These are phyloP conservation scores for Cyanocitta stelleri DNA, from an alignment of 2,113 vertebrate species.

Conservation along the genomic window DNA sequence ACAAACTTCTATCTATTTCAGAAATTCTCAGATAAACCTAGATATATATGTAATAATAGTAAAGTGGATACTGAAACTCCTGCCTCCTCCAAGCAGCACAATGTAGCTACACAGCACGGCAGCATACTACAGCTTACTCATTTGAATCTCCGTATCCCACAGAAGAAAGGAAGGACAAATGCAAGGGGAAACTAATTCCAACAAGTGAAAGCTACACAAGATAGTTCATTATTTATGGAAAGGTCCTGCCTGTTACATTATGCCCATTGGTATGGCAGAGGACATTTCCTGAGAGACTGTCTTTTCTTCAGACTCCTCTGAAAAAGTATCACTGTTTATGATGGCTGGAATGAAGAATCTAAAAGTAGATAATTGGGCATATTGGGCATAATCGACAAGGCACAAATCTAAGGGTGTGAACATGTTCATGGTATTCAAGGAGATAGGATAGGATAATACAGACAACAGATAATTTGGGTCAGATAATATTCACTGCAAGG, in stretches of 20 bases:
- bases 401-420: neutral
- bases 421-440: neutral
- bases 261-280: neutral
- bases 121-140: neutral
- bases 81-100: neutral
- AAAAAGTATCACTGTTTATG: neutral
- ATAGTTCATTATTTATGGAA: neutral
- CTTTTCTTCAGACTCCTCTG: neutral
- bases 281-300: neutral
- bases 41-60: neutral
- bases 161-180: neutral
- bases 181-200: neutral
- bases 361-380: neutral
- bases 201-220: neutral
- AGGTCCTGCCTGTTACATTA: neutral
- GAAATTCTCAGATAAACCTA: neutral
- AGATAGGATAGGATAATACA: neutral
- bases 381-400: neutral
- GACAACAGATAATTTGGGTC: neutral
- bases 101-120: fast-evolving
- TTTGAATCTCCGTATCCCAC: neutral
- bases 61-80: neutral
- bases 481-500: neutral
- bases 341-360: neutral
- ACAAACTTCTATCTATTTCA: neutral